Percentiles rank a stretch among this genome's conserved stretches.
phyloP scores from a whole-genome alignment of 92 coral and sea anemone genomes.

The Paramuricea clavata region DNA sequence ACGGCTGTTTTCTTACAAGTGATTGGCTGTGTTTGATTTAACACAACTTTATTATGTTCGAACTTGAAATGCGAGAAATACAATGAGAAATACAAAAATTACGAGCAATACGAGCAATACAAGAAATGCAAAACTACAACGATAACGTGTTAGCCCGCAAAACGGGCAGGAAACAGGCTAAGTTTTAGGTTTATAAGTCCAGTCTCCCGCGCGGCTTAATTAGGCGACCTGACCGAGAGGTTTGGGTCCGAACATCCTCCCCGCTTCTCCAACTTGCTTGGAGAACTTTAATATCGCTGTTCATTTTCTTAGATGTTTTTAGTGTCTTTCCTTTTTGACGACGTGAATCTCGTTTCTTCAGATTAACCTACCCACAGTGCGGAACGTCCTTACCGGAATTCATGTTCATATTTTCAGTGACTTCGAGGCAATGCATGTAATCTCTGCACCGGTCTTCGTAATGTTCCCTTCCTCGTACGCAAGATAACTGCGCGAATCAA shows the following conservation, averaged over 20 bases:
- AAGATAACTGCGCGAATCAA: constrained; percentile 39
- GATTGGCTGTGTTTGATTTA: background rate
- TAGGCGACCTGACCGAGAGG: background rate
- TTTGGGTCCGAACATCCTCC: background rate
- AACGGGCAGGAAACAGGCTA: background rate
- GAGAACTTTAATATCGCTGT: too few species aligned
- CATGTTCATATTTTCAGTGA: background rate
- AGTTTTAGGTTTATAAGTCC: background rate
- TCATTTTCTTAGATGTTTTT: too few species aligned
- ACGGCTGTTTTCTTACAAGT: too few species aligned
- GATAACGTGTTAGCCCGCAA: background rate
- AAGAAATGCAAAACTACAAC: background rate
- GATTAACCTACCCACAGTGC: background rate
- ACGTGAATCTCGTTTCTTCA: background rate
- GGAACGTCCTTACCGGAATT: background rate
- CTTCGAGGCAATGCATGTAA: background rate
- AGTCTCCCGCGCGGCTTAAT: background rate
- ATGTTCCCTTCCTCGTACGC: background rate
- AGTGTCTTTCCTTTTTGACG: background rate
- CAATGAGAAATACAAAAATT: background rate
- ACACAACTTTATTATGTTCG: background rate
- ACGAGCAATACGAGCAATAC: background rate
- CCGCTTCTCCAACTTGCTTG: background rate
- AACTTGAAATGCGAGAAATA: background rate
- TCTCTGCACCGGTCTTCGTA: background rate